These are phyloP conservation scores for Corbicula japonica DNA, from an alignment of 2,888 invertebrate genomes.

Conservation along the genomic window DNA sequence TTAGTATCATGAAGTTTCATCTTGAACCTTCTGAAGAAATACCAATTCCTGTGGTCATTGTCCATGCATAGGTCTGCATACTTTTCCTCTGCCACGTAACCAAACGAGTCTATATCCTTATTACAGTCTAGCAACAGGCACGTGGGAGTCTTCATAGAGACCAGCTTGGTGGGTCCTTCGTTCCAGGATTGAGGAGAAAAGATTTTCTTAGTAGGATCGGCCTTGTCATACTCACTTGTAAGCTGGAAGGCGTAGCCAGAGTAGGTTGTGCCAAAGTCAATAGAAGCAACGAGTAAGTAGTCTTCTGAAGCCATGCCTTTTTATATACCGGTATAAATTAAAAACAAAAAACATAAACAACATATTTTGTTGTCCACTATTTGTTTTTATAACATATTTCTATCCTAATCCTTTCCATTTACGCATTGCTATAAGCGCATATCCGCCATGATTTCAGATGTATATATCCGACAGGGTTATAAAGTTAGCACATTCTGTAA, in stretches of 20 bases:
- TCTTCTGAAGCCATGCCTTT: constrained; percentile 6
- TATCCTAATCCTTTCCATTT: too few relatives aligned
- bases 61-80: constrained; percentile 55
- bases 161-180: constrained; percentile 23
- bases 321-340: too few relatives aligned
- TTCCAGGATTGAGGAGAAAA: constrained; percentile 53
- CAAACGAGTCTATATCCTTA: constrained; percentile 57
- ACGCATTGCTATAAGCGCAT: too few relatives aligned
- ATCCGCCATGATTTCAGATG: too few relatives aligned
- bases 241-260: constrained; percentile 54
- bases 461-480: too few relatives aligned
- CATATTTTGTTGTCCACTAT: too few relatives aligned
- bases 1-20: constrained; percentile 53
- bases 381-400: too few relatives aligned
- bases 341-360: too few relatives aligned
- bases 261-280: constrained; percentile 53
- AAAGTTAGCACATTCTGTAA: too few relatives aligned
- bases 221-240: constrained; percentile 25
- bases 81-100: constrained; percentile 59
- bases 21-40: constrained; percentile 61
- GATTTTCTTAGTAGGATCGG: constrained; percentile 49
- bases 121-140: constrained; percentile 56
- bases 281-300: constrained; percentile 34
- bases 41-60: constrained; percentile 42
- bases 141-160: constrained; percentile 56